phyloP scores from a whole-genome alignment of 2,113 vertebrate genomes.

The Rhegmatorhina hoffmannsi region DNA sequence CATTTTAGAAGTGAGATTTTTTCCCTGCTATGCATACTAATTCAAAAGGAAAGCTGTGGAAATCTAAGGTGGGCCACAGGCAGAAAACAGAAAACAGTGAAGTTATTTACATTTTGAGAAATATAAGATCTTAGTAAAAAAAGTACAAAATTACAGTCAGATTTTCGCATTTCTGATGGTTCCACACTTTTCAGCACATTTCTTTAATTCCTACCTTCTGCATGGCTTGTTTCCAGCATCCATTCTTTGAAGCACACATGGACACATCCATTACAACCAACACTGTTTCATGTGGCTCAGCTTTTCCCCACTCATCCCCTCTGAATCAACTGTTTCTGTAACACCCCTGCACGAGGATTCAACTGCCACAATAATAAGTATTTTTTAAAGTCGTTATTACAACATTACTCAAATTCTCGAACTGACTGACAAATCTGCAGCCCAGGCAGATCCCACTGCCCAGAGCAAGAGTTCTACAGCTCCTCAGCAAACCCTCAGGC shows the following conservation, averaged over 20 bases:
- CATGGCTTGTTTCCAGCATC: neutral
- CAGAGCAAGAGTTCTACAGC: neutral
- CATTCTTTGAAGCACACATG: neutral
- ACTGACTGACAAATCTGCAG: neutral
- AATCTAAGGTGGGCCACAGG: neutral
- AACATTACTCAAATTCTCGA: neutral
- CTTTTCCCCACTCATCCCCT: neutral
- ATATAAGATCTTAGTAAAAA: neutral
- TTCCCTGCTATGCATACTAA: neutral
- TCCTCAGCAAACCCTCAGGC: neutral
- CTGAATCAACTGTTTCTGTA: neutral
- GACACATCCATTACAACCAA: neutral
- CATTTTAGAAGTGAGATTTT: neutral
- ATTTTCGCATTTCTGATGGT: neutral
- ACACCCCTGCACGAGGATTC: neutral
- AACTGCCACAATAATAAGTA: neutral
- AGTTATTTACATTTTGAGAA: neutral
- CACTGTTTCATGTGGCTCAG: neutral
- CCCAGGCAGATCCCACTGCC: too few species aligned
- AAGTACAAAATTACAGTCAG: neutral
- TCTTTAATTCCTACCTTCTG: neutral
- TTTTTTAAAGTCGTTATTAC: rapidly evolving
- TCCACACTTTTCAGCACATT: neutral
- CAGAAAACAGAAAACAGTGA: neutral
- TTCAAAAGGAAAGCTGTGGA: neutral